These are phyloP conservation scores for Morpho achilles DNA, from an alignment of 2,888 invertebrate genomes.

Conservation along the genomic window DNA sequence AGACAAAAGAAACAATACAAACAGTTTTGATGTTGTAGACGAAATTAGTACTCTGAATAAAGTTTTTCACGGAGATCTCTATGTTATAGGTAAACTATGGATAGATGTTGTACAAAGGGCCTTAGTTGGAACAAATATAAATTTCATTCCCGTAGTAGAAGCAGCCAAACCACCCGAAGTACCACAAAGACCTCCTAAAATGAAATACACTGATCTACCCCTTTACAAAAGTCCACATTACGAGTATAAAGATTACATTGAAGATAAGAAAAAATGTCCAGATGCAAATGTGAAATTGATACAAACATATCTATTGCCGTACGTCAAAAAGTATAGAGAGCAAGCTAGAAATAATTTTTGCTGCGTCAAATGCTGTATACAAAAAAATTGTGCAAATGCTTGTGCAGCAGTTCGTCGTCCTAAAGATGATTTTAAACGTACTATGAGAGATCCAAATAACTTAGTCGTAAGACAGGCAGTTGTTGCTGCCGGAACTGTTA, in stretches of 20 bases:
- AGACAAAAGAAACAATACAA: not conserved
- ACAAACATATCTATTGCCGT: slow-evolving; percentile 43
- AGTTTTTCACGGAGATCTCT: slow-evolving; percentile 42
- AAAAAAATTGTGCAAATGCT: slow-evolving; percentile 21
- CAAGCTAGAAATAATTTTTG: slow-evolving; percentile 19
- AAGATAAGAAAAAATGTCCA: slow-evolving; percentile 38
- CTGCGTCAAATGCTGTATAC: slow-evolving; percentile 25
- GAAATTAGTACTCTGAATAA: slow-evolving; percentile 23
- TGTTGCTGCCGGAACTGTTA: slow-evolving; percentile 32
- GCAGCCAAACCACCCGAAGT: slow-evolving; percentile 36
- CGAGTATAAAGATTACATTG: slow-evolving; percentile 47
- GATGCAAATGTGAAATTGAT: slow-evolving; percentile 40
- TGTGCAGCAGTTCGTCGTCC: slow-evolving; percentile 20
- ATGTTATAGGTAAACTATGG: slow-evolving; percentile 47
- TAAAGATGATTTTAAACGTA: slow-evolving; percentile 34
- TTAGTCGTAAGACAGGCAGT: slow-evolving; percentile 35
- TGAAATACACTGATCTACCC: slow-evolving; percentile 55
- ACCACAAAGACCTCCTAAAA: slow-evolving; percentile 47
- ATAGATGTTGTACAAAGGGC: slow-evolving; percentile 38
- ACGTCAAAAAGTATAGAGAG: slow-evolving; percentile 36
- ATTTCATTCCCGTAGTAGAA: slow-evolving; percentile 43
- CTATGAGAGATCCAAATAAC: slow-evolving; percentile 45
- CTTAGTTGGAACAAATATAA: slow-evolving; percentile 40
- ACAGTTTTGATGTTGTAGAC: slow-evolving; percentile 29
- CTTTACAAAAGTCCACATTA: slow-evolving; percentile 49